phyloP scores from a whole-genome alignment of 2,797 vertebrate species.

The Lepilemur septentrionalis region DNA sequence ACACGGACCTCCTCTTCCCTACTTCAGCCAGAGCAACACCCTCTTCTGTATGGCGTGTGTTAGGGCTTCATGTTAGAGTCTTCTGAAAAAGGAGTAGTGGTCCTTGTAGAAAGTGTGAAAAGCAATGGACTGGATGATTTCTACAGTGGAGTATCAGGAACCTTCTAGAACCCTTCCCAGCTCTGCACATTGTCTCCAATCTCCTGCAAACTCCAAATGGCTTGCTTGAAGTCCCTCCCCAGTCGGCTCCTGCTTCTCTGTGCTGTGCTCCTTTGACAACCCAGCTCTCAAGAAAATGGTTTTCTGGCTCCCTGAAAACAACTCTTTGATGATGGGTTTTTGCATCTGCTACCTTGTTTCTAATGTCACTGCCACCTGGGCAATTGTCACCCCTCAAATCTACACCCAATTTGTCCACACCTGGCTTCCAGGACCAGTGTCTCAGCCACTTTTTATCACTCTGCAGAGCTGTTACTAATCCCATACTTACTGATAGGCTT shows the following conservation, averaged over 20 bases:
- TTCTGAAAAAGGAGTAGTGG: background rate
- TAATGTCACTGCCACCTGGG: background rate
- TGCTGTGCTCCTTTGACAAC: background rate
- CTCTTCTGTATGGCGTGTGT: no score
- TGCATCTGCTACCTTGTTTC: background rate
- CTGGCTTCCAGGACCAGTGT: no score
- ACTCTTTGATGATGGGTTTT: background rate
- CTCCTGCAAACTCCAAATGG: background rate
- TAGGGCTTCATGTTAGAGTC: background rate
- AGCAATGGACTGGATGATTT: background rate
- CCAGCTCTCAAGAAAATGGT: background rate
- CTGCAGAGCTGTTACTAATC: background rate
- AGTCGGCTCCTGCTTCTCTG: rapidly evolving
- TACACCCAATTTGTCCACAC: rapidly evolving
- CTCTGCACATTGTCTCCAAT: background rate
- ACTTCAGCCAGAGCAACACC: background rate
- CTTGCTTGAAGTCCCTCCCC: background rate
- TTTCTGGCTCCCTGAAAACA: background rate
- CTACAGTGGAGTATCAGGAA: background rate
- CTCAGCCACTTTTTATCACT: background rate
- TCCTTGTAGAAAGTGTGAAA: background rate
- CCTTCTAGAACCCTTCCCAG: background rate
- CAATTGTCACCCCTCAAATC: background rate
- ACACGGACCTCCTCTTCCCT: no score
- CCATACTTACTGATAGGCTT: background rate